A percentile compares a stretch with the other conserved stretches of the same genome.
Evolutionary conservation across 2,797 vertebrate species (phyloP).

Genomic region (Pelochelys cantorii): DNA sequence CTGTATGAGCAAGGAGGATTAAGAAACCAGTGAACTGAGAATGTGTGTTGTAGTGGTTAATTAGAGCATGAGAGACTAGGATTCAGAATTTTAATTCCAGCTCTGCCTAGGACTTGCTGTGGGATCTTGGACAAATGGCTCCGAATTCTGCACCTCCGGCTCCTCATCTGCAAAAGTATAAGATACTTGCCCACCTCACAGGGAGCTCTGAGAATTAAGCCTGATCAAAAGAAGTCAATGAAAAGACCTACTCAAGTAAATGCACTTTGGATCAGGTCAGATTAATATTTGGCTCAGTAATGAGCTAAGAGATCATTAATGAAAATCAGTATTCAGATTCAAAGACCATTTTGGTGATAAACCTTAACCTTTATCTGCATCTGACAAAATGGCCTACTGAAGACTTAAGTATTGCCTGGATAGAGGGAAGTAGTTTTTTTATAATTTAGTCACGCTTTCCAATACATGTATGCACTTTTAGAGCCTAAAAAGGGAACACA

Average conservation of each 20-base stretch:
- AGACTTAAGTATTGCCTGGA: neutral
- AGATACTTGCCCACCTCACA: neutral
- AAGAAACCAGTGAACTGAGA: neutral
- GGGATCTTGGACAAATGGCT: neutral
- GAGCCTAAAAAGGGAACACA: neutral
- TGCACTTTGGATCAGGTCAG: neutral
- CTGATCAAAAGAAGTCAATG: neutral
- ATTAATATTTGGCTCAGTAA: neutral
- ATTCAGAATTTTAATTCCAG: neutral
- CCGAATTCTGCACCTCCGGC: neutral
- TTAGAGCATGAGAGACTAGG: fast-evolving
- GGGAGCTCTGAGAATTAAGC: neutral
- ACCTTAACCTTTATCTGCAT: neutral
- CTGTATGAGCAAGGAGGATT: neutral
- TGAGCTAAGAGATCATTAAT: neutral
- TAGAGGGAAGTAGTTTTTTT: neutral
- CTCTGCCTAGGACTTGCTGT: neutral
- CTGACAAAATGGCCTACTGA: too few species aligned
- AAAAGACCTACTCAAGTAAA: neutral
- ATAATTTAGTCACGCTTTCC: neutral
- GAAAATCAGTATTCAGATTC: neutral
- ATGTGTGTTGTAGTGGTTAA: neutral
- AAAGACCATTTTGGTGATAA: neutral
- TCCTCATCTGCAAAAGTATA: neutral
- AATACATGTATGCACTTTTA: neutral